A percentile compares a stretch with the other conserved stretches of the same genome.
Conservation (phyloP, 2,113 vertebrate species). For the Sarotherodon lohbergeri region DNA sequence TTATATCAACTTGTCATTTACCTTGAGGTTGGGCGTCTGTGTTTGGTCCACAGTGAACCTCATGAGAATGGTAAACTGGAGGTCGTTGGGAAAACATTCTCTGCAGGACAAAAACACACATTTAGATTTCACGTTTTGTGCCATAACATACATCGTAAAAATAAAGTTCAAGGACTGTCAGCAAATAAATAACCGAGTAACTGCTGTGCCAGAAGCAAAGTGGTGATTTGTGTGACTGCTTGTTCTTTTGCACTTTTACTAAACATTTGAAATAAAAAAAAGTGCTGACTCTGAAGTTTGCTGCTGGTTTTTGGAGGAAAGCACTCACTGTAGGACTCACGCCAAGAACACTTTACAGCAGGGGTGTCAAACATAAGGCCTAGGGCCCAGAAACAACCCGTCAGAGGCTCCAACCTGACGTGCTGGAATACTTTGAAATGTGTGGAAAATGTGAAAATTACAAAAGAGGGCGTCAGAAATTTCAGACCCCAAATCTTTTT, state of each 20-base stretch:
- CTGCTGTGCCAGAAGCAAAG: not conserved
- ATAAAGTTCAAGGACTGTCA: not conserved
- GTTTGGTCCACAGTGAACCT: constrained; percentile 98
- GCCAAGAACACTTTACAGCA: not conserved
- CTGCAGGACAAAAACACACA: constrained; percentile 63
- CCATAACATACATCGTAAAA: not conserved
- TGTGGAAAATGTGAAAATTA: not conserved
- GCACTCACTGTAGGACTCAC: not conserved
- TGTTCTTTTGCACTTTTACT: not conserved
- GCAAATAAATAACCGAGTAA: not conserved
- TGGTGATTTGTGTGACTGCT: not conserved
- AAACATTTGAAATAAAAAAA: not conserved
- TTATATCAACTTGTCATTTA: constrained; percentile 32
- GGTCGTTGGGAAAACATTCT: constrained; percentile 94
- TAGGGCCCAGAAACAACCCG: not conserved
- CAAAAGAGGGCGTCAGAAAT: not conserved
- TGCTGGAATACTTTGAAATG: not conserved
- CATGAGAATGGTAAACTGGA: constrained; percentile 98
- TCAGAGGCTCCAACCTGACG: not conserved
- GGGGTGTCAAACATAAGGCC: not conserved
- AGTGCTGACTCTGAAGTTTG: not conserved
- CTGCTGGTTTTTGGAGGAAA: not conserved
- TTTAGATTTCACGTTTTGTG: not conserved
- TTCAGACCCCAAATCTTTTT: not conserved
- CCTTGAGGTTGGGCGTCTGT: constrained; percentile 96